Base-by-base conservation (phyloP, 2,888 invertebrate genomes). In the Oasisia sp. region DNA sequence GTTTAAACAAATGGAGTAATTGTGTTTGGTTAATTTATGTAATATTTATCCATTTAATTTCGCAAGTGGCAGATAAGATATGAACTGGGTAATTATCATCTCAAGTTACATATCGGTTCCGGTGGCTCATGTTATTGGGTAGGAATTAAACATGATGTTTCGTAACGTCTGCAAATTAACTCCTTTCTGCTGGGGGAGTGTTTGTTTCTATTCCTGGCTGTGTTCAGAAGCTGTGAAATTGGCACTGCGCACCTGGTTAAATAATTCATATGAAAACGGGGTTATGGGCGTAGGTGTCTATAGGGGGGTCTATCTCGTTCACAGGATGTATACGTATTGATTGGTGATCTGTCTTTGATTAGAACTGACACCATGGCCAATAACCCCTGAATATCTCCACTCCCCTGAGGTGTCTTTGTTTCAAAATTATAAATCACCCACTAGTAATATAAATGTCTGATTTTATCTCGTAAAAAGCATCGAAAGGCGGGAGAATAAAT, bases 381-480 rank as follows among this genome's bases (percentile, higher is more conserved):
- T 19, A 12, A 14, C 74, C n/a, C 74, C 74, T 27, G 27, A 74
- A 74, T 74, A 19, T 74, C n/a, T 74, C n/a, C 27, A 74, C 27
- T 7, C 74, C n/a, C 27, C 74, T 27, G 74, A 38, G 38, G 38
- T 38, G 1, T 74, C 27, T 5, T 27, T 74, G 74, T 74, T 74
- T 27, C 27, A n/a, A 19, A 74, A 74, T 74, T 74, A 74, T 74
- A 74, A 74, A 74, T 74, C 50, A 50, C 50, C 74, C 27, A 19
- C 74, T 74, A 19, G 74, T 74, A 74, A 74, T 74, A 74, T 74
- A 74, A 74, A 74, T 74, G 74, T 74, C 74, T 27, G 74, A 74
- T 74, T 74, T 27, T 19, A 74, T 74, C 74, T 74, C 27, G 27
- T 74, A 74, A 74, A 74, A 74, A 74, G 38, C 27, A 74, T 74